phyloP scores from a whole-genome alignment of 2,113 vertebrate genomes.

The Chinchilla lanigera region DNA sequence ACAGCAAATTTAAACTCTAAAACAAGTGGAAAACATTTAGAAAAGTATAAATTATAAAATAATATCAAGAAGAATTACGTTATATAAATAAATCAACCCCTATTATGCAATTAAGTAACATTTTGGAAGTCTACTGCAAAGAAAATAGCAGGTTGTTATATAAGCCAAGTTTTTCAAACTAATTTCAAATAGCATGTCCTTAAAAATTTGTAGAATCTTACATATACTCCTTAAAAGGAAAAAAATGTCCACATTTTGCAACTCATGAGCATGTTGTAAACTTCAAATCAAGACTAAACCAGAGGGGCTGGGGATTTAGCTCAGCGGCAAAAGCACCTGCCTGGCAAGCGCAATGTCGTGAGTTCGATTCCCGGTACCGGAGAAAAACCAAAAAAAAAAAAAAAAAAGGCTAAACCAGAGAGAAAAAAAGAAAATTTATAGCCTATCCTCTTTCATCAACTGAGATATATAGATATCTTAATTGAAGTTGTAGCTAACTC shows the following conservation, averaged over 20 bases:
- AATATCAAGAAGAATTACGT: neutral
- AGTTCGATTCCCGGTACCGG: too few relatives aligned
- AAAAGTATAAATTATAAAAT: conserved; percentile 1
- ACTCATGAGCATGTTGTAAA: neutral
- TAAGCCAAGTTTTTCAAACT: neutral
- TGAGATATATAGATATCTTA: neutral
- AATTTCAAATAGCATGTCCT: neutral
- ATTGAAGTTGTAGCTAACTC: neutral
- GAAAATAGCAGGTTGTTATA: neutral
- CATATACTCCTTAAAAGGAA: neutral
- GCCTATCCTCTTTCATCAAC: neutral
- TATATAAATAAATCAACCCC: neutral
- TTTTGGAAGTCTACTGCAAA: neutral
- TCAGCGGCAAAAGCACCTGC: too few relatives aligned
- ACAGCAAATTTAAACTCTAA: conserved; percentile 14
- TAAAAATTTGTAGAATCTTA: neutral
- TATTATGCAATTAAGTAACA: neutral
- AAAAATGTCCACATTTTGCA: neutral
- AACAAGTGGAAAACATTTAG: neutral
- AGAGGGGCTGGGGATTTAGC: too few relatives aligned
- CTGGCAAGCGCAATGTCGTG: too few relatives aligned
- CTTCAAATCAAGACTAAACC: neutral
- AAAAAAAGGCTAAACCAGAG: too few relatives aligned
- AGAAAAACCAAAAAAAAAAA: too few relatives aligned
- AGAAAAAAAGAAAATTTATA: neutral